phyloP scores from a whole-genome alignment of 2,888 invertebrate genomes.

The Erannis defoliaria region DNA sequence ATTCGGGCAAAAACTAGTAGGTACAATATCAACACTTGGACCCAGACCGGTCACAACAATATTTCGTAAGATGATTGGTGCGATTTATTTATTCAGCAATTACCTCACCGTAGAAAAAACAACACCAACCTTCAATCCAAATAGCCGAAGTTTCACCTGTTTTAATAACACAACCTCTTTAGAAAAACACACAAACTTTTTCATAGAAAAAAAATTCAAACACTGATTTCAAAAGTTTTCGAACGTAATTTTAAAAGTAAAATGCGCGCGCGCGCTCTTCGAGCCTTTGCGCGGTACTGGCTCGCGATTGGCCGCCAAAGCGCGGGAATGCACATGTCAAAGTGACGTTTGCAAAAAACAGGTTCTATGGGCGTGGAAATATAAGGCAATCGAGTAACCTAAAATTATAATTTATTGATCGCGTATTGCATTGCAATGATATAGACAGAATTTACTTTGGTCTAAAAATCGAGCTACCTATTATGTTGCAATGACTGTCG shows the following conservation, averaged over 20 bases:
- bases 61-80: conserved; percentile 63
- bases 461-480: conserved; percentile 53
- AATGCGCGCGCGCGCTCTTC: conserved; percentile 67
- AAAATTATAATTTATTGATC: conserved; percentile 41
- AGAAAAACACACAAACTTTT: conserved; percentile 39
- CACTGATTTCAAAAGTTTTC: conserved; percentile 35
- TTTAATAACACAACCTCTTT: conserved; percentile 32
- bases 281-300: conserved; percentile 67
- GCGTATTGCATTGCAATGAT: conserved; percentile 48
- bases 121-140: conserved; percentile 60
- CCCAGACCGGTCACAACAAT: conserved; percentile 44
- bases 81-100: conserved; percentile 58
- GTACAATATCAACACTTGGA: conserved; percentile 7
- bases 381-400: conserved; percentile 49
- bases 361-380: conserved; percentile 57
- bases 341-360: conserved; percentile 57
- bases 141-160: conserved; percentile 16
- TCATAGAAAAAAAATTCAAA: conserved; percentile 33
- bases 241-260: conserved; percentile 46
- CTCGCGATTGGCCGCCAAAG: conserved; percentile 65
- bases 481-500: conserved; percentile 45
- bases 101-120: conserved; percentile 54
- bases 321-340: conserved; percentile 73
- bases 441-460: conserved; percentile 54
- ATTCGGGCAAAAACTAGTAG: conserved; percentile 27